These are phyloP conservation scores for Pseudochromis fuscus DNA, from an alignment of 2,797 vertebrate species.

Conservation along the genomic window DNA sequence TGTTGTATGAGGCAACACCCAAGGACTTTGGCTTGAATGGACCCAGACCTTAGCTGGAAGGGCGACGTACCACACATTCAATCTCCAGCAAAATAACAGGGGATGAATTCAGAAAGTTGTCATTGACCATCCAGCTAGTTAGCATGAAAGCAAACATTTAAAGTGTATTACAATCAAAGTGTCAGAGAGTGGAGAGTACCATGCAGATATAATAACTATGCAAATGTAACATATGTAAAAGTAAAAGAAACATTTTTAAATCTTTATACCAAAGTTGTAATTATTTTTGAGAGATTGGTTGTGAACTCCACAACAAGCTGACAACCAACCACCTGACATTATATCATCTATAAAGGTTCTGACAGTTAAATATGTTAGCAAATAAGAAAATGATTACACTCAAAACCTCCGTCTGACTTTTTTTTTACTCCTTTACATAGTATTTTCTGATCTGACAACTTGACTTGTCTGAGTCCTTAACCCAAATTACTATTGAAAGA, in stretches of 20 bases:
- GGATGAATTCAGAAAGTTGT: neutral
- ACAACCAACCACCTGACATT: neutral
- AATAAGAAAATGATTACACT: too few relatives aligned
- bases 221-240: neutral
- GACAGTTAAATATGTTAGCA: neutral
- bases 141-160: neutral
- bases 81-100: neutral
- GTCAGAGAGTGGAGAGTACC: too few relatives aligned
- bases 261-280: neutral
- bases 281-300: too few relatives aligned
- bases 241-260: neutral
- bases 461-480: neutral
- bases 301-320: neutral
- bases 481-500: too few relatives aligned
- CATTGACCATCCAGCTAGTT: neutral
- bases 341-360: neutral
- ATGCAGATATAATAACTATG: neutral
- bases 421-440: too few relatives aligned
- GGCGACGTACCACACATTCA: neutral
- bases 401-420: too few relatives aligned
- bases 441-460: neutral
- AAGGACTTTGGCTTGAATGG: constrained; percentile 48
- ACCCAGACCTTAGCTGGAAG: constrained; percentile 20
- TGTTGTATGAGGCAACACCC: constrained; percentile 52
- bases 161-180: neutral